These are phyloP conservation scores for Enteromius unitaeniatus DNA, from an alignment of 2,797 vertebrate genomes.

Conservation along the genomic window DNA sequence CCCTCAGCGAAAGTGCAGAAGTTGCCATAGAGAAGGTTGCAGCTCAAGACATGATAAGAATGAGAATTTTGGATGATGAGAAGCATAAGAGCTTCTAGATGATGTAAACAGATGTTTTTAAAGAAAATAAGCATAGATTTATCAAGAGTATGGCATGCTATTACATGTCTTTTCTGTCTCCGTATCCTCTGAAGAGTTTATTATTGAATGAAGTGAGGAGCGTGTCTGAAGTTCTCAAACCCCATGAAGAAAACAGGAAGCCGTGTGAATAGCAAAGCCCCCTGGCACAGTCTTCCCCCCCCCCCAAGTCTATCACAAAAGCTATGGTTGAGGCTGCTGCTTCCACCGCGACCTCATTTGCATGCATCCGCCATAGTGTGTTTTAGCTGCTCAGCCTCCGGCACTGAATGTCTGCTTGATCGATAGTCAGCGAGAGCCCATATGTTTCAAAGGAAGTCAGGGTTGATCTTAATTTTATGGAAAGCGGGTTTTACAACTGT, in stretches of 20 bases:
- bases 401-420: conserved; percentile 25
- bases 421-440: conserved; percentile 7
- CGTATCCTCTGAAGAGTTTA: conserved; percentile 2
- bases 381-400: conserved; percentile 31
- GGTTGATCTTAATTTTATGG: conserved; percentile 22
- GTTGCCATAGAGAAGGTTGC: conserved; percentile 26
- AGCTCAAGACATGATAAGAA: conserved; percentile 4
- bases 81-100: background rate
- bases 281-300: conserved; percentile 9
- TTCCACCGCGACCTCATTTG: conserved; percentile 29
- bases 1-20: conserved; percentile 50
- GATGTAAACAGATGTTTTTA: background rate
- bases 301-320: conserved; percentile 20
- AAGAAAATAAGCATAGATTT: background rate
- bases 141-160: conserved; percentile 2
- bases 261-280: conserved; percentile 3
- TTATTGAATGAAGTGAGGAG: conserved; percentile 15
- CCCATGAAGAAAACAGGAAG: conserved; percentile 21
- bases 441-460: conserved; percentile 8
- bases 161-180: background rate
- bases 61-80: background rate
- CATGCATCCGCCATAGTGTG: conserved; percentile 28
- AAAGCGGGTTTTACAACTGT: background rate
- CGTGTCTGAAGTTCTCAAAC: background rate
- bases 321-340: background rate